Base-by-base conservation (phyloP, 2,113 vertebrate genomes). In the Brachionichthys hirsutus region DNA sequence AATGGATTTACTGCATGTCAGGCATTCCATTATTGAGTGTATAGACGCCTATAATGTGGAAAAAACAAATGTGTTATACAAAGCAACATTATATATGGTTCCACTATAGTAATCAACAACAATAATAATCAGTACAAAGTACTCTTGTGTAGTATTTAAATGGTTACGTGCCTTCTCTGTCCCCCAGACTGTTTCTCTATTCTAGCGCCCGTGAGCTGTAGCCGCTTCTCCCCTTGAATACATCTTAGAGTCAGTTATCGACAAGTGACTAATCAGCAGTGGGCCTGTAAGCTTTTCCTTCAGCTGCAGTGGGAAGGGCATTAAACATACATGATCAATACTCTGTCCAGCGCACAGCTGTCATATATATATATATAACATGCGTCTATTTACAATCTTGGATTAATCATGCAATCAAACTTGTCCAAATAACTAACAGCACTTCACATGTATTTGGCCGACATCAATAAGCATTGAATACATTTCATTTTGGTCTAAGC, bases 201-300 rank as follows among this genome's bases (percentile, higher is more conserved):
- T 61, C 54, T 40, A 46, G 34, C 49, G 59, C 64, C 56, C 41
- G 38, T 75, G 65, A 58, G 30, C 34, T 62, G 66, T 12, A 72
- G n/a, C n/a, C n/a, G n/a, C n/a, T n/a, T n/a, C n/a, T n/a, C 48
- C 18, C 2, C 48, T 60, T 61, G 63, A 78, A 83, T 74, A 74
- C 48, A 77, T 83, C 76, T 73, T 70, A 57, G 46, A 69, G 47
- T 78, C 62, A 82, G 71, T 80, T 82, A 83, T 79, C 71, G 81
- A 83, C 77, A 77, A 72, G 70, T 82, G 54, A 80, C 67, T 84
- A 86, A 87, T 85, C 72, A 85, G 62, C 62, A 58, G 24, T 58
- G 43, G 49, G 73, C 58, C 73, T 78, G 54, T 62, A 78, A 78
- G 66, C 62, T 59, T 64, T 73, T 75, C 68, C 67, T 60, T 79